phyloP scores from a whole-genome alignment of 35 echinoderm and acorn worm genomes.

The Nesometra sesokonis region DNA sequence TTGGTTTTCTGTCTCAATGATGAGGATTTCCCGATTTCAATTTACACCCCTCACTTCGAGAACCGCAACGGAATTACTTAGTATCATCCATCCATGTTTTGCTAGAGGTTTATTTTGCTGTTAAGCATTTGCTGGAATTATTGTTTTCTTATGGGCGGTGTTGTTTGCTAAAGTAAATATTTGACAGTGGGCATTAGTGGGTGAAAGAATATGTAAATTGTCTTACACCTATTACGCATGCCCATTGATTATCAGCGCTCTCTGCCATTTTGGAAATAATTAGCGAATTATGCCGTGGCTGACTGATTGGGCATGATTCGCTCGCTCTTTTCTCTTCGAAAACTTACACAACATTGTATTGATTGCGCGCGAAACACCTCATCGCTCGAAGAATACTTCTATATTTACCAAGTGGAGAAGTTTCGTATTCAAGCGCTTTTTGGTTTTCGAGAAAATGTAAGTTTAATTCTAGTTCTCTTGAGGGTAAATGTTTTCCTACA shows the following conservation, averaged over 20 bases:
- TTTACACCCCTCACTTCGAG: not conserved
- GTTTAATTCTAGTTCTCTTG: not conserved
- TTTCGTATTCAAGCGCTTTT: not conserved
- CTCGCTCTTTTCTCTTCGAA: not conserved
- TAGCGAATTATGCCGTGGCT: conserved; percentile 9
- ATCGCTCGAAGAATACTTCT: not conserved
- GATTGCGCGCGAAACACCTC: not conserved
- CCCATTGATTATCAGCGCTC: conserved; percentile 15
- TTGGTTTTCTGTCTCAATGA: not conserved
- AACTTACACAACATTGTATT: not conserved
- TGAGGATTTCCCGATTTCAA: not conserved
- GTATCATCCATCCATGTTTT: not conserved
- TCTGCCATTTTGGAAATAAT: conserved; percentile 26
- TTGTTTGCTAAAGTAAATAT: conserved; percentile 4
- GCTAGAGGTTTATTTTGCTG: not conserved
- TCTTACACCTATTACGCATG: conserved; percentile 25
- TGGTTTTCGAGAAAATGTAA: not conserved
- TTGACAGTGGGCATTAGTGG: conserved; percentile 11
- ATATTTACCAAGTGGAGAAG: not conserved
- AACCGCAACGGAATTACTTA: not conserved
- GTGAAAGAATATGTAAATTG: conserved; percentile 19
- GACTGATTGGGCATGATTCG: not conserved
- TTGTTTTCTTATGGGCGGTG: not conserved
- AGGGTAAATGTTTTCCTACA: not conserved
- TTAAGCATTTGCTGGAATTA: not conserved